Base-by-base conservation (phyloP, 2,888 invertebrate species). In the Acronicta alni region DNA sequence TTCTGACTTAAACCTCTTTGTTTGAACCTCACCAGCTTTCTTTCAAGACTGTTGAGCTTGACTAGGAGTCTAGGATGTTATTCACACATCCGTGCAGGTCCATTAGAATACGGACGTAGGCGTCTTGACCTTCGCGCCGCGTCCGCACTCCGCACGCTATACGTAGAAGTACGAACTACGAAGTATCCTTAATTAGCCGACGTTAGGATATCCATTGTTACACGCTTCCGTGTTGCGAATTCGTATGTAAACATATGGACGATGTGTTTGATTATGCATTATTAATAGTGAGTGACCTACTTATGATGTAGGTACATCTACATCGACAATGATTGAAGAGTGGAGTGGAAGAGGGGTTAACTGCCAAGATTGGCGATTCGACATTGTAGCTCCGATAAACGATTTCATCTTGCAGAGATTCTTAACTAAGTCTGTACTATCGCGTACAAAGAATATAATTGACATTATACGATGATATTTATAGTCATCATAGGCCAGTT, bases 151-250 rank as follows among this genome's bases (percentile, higher is more conserved):
- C 55, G 53, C 68, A 71, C 75, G 64, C 67, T 42, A 60, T 42
- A 32, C 45, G 20, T 30, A 20, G 32, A 48, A 54, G 55, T 64
- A 48, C 37, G 45, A 56, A 54, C 51, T 63, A 47, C 35, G 45
- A 56, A 59, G 68, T 66, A 77, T 57, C 52, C 59, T 65, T 65
- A 52, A 73, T 76, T 77, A 66, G 35, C 4, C 42, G 72, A 72
- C 55, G 43, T 26, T 59, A 54, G 59, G 71, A 75, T 75, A 54
- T 70, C 39, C 66, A 56, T 75, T 75, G 75, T 75, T 74, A 60
- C 60, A n/a, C 9, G 12, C 35, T 72, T 74, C 74, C 77, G 69
- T 41, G 45, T 73, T 57, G 52, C 59, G 35, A 60, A 67, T 61
- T 0, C 23, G 23, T 46, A n/a, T 5, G 30, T 30, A 30, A 17